A percentile compares a stretch with the other conserved stretches of the same genome.
phyloP scores from a whole-genome alignment of 2,888 invertebrate species.

The Platerodrilus igneus region DNA sequence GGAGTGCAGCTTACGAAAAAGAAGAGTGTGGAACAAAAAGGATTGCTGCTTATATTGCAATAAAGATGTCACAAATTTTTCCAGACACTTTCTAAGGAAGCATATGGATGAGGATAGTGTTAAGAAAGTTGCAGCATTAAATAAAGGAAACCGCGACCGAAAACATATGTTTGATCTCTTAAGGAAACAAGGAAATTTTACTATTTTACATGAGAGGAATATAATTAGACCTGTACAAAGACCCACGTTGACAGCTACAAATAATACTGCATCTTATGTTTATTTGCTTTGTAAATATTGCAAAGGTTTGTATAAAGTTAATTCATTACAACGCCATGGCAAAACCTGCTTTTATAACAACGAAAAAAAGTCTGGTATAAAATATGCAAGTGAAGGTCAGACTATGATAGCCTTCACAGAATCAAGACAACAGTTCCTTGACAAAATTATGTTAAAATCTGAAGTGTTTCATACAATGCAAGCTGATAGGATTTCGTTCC shows the following conservation, averaged over 20 bases:
- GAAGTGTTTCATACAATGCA: conserved; percentile 23
- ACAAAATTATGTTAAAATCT: too few relatives aligned
- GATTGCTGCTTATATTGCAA: conserved; percentile 26
- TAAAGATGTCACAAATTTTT: conserved; percentile 27
- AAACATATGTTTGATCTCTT: conserved; percentile 20
- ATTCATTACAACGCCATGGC: conserved; percentile 17
- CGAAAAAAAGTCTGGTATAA: conserved; percentile 3
- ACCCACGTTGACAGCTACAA: conserved; percentile 11
- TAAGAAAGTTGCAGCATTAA: conserved; percentile 15
- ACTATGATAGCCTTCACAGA: not conserved
- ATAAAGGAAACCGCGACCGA: conserved; percentile 20
- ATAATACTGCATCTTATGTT: not conserved
- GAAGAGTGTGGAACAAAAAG: conserved; percentile 27
- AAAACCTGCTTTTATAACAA: conserved; percentile 17
- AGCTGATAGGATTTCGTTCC: conserved; percentile 26
- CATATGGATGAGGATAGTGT: conserved; percentile 23
- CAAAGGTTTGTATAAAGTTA: conserved; percentile 24
- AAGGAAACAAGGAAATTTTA: conserved; percentile 26
- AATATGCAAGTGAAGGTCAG: conserved; percentile 19
- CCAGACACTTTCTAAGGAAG: conserved; percentile 25
- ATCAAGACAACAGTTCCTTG: too few relatives aligned
- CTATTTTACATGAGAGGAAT: conserved; percentile 18
- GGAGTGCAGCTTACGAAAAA: conserved; percentile 19
- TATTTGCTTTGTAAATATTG: conserved; percentile 27
- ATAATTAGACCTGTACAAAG: conserved; percentile 27